phyloP scores from a whole-genome alignment of 2,797 vertebrate genomes.

The Dendrocincla fuliginosa region DNA sequence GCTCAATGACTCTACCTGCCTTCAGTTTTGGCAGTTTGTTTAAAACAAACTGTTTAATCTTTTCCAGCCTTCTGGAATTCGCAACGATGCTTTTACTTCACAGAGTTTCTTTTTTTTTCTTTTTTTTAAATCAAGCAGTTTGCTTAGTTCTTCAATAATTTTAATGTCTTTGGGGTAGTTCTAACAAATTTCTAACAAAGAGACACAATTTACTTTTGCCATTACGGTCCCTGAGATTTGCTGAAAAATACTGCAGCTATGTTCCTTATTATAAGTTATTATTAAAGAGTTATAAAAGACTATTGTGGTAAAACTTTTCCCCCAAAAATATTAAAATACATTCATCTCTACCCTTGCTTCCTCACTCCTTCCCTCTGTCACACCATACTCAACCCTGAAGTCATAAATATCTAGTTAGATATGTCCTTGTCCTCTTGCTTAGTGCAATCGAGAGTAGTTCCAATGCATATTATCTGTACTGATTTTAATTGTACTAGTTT shows the following conservation, averaged over 20 bases:
- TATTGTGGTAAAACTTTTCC: not conserved
- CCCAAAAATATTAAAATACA: not conserved
- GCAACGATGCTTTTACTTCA: not conserved
- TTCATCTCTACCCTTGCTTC: not conserved
- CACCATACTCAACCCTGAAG: not conserved
- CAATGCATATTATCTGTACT: conserved; percentile 26
- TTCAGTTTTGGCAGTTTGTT: not conserved
- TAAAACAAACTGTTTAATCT: not conserved
- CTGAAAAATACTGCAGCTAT: not conserved
- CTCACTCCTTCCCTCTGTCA: not conserved
- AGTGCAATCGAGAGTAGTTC: not conserved
- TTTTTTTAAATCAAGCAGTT: not conserved
- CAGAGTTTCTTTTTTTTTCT: not conserved
- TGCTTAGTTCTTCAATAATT: not conserved
- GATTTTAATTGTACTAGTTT: conserved; percentile 55
- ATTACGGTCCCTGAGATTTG: not conserved
- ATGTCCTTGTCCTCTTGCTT: conserved; percentile 12
- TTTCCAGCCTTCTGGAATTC: not conserved
- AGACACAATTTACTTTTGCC: not conserved
- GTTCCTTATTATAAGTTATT: not conserved
- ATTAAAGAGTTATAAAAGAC: not conserved
- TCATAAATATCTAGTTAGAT: conserved; percentile 30
- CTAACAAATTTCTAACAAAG: not conserved
- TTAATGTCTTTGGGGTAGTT: not conserved
- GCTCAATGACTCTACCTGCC: not conserved